Evolutionary conservation across 2,113 vertebrate genomes (phyloP), one percentile per base, ranked within the genome.

Genomic region (Axis porcinus): DNA sequence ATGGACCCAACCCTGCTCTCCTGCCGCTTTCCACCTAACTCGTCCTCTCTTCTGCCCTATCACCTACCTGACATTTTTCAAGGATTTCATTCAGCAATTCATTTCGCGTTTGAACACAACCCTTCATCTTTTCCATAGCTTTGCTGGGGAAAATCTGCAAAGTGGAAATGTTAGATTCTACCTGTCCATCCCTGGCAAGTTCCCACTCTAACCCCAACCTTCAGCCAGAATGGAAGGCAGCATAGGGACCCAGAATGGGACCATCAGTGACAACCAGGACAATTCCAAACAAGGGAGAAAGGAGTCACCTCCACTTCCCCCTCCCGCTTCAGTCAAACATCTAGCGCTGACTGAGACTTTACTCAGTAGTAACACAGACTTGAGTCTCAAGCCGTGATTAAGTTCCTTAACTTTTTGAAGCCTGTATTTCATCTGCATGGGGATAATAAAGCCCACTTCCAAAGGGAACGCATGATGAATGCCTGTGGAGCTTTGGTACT

Each of bases 111-210:
- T 98, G 98, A 74, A 99, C 98, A 90, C 99, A 99, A 8, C 97
- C 93, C 98, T 98, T 99, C 67, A 99, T 98, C 45, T 98, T 97
- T 17, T 96, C 94, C 78, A 99, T 97, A 33, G 99, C 98, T 97
- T 99, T 99, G 84, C 99, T 99, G 94, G 99, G 99, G 91, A 99
- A 99, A 88, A 99, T 96, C 99, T 99, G 97, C 8, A 52, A 78
- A 96, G 78, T 78, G 36, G 97, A 79, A 91, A 45, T 4, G 3
- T 97, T 81, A 95, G 67, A 89, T 50, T 36, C 25, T 79, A 30
- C 40, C 25, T 86, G 90, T 94, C 50, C 14, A 4, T 54, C 28
- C 74, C 25, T 40, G 25, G 78, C 16, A 27, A 88, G 43, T 36
- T 86, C 50, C 60, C 52, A 14, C 30, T 54, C 45, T 58, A 87